Percentiles rank a stretch among this genome's conserved stretches.
These are phyloP conservation scores for Gymnorhina tibicen DNA, from an alignment of 2,113 vertebrate genomes.

Conservation along the genomic window DNA sequence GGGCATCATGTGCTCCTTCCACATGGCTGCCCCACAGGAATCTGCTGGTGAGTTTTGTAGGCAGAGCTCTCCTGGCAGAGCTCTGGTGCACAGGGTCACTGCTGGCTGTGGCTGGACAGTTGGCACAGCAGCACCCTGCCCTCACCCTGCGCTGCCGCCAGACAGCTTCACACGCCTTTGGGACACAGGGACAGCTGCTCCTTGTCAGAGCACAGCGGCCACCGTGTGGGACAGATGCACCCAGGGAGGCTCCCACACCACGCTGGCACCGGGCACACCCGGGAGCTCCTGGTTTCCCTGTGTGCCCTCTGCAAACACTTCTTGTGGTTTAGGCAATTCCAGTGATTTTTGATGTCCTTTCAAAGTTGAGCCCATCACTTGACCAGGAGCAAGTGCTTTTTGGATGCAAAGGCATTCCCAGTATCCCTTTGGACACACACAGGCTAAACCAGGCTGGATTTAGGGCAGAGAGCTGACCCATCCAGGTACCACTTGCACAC, in stretches of 20 bases:
- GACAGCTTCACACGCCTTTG: not conserved
- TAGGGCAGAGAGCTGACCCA: not conserved
- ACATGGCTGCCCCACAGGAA: not conserved
- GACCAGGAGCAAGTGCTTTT: not conserved
- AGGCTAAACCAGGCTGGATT: not conserved
- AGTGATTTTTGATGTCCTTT: rapidly evolving
- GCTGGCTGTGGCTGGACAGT: not conserved
- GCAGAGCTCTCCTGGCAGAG: not conserved
- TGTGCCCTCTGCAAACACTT: not conserved
- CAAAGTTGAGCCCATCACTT: not conserved
- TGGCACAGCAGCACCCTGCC: not conserved
- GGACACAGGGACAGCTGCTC: not conserved
- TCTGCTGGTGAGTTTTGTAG: not conserved
- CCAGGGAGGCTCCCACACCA: not conserved
- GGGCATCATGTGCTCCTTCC: not conserved
- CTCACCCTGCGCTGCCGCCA: not conserved
- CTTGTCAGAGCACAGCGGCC: not conserved
- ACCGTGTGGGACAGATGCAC: rapidly evolving
- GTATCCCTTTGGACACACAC: not conserved
- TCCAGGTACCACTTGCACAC: not conserved
- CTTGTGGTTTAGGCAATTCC: rapidly evolving
- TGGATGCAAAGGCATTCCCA: not conserved
- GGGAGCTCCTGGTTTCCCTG: not conserved
- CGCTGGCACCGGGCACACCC: rapidly evolving
- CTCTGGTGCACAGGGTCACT: not conserved